Evolutionary conservation across 2,888 invertebrate species (phyloP).

Genomic region (Dynastes tityus): DNA sequence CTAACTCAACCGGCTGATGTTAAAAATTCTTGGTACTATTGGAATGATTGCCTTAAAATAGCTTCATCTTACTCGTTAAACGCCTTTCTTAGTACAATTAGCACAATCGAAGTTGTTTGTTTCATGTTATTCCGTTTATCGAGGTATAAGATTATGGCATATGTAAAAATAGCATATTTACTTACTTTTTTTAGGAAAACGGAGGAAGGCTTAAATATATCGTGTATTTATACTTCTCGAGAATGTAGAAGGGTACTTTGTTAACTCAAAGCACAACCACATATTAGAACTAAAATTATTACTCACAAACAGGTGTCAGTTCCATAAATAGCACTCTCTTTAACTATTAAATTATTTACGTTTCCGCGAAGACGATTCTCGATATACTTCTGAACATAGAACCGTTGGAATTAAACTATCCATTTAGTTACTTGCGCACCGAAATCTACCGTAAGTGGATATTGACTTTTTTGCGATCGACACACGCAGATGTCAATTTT

Average conservation of each 20-base stretch:
- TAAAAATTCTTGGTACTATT: no score
- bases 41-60: no score
- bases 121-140: no score
- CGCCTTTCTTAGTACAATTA: no score
- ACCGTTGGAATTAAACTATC: neutral
- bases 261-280: neutral
- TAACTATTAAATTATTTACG: slow-evolving; percentile 23
- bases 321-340: slow-evolving; percentile 16
- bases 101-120: no score
- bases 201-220: no score
- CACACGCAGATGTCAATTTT: slow-evolving; percentile 3
- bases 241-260: neutral
- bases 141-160: no score
- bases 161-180: no score
- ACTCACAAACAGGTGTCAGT: slow-evolving; percentile 21
- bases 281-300: slow-evolving; percentile 8
- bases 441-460: slow-evolving; percentile 6
- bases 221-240: no score
- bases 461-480: neutral
- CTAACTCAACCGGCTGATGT: no score
- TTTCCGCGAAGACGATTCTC: slow-evolving; percentile 7
- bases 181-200: no score
- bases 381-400: neutral
- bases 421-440: neutral
- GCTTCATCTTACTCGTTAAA: no score